Base-by-base conservation (phyloP, 2,113 vertebrate genomes). In the human region DNA sequence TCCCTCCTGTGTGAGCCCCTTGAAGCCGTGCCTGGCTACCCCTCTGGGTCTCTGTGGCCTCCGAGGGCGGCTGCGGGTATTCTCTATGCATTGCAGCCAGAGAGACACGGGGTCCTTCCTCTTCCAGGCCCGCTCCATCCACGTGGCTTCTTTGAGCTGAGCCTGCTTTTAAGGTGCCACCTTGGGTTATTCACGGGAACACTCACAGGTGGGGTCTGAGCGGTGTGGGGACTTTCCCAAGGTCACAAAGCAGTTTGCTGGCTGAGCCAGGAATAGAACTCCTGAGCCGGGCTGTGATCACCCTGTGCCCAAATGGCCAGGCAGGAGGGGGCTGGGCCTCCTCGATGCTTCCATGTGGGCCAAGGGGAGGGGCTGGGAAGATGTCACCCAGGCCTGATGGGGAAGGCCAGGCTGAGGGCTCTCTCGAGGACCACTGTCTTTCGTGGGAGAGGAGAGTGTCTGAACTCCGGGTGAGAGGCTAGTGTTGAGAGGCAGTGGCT, bases 191-290 rank as follows among this genome's bases (percentile, higher is more conserved):
- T 55, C 6, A 55, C 1, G 13, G 87, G 40, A 18, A 12, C 0
- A 1, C 68, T 35, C 38, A 2, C 84, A 45, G 86, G 12, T 2
- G 35, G 52, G 92, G 75, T 50, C 89, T 72, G 86, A 82, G 84
- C 4, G 0, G 82, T 43, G 0, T 5, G 85, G 96, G 96, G 92
- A 94, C 97, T 78, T 92, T 48, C 93, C 94, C 97, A 96, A 95
- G 97, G 97, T 97, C 95, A 73, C 2, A 4, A 35, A 76, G 86
- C 95, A 84, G 16, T 86, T 50, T 81, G 70, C 92, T 4, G 50
- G 68, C 83, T 50, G 94, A 80, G 94, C 96, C 96, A 95, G 92
- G 97, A 97, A 97, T 94, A 97, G 98, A 93, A 78, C 68, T 92
- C 86, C 83, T 59, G 55, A 57, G 85, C 90, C 9, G 66, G 90